Evolutionary conservation across 37 sponge, comb jelly and placozoan species (phyloP), one percentile per base, ranked within the genome.

Genomic region (Oopsacas minuta): DNA sequence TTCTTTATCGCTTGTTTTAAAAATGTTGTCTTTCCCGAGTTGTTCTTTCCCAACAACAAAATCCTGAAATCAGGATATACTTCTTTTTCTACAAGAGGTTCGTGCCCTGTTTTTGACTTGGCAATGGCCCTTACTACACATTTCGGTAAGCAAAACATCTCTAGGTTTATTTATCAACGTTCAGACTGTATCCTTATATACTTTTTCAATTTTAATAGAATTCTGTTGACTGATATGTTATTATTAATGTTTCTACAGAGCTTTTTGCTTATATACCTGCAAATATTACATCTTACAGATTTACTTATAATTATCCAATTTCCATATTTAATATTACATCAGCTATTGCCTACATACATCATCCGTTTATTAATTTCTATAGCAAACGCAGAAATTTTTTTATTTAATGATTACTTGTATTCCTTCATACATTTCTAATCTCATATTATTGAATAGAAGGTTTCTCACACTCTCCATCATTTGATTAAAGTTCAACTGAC

Each of bases 21-120:
- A n/a, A 61, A 61, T 61, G 75, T 61, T 32, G 75, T 61, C 28
- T 61, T 61, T 61, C 75, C 75, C 1, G 75, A 61, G 7, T n/a
- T n/a, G 22, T n/a, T 61, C 28, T 12, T n/a, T 34, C 75, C 75
- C 75, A 61, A 5, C 75, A 61, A 34, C 17, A 61, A 12, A 61
- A 61, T 61, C 22, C 30, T 61, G 22, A 20, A 61, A 61, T 61
- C 75, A 61, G 75, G 75, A 10, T 20, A 32, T 25, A 61, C 75
- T 12, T 61, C 75, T 61, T 61, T 61, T 3, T 25, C 75, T 61
- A 61, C 1, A 7, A 61, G 28, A 20, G 75, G 30, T 61, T 61
- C 75, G 22, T 61, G 22, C 7, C 30, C 75, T 3, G 3, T 3
- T 61, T 61, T 61, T 10, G 75, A 20, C 1, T 34, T 25, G 75